Evolutionary conservation across 2,888 invertebrate genomes (phyloP).

Genomic region (Hoplodrina ambigua): DNA sequence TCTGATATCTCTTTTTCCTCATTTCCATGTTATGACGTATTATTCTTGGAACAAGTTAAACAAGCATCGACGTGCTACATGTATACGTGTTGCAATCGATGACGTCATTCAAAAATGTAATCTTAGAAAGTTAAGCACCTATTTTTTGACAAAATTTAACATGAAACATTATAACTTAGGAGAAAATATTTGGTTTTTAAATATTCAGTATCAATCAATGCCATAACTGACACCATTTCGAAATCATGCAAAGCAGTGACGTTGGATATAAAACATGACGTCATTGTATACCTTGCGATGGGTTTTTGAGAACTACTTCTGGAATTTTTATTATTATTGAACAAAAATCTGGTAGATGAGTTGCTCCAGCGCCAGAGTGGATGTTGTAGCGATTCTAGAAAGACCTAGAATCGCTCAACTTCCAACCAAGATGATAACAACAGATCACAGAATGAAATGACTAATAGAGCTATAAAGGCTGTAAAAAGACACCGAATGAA

Average conservation of each 20-base stretch:
- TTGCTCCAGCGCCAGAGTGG: not conserved
- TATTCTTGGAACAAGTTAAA: not conserved
- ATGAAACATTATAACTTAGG: conserved; percentile 19
- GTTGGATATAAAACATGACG: not conserved
- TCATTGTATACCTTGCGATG: not conserved
- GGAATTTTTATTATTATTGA: not conserved
- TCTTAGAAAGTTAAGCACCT: conserved; percentile 7
- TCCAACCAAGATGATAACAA: no score
- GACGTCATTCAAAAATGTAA: conserved; percentile 23
- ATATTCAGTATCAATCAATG: not conserved
- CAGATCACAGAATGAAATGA: no score
- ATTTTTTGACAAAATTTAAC: not conserved
- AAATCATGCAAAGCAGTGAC: not conserved
- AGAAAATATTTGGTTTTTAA: conserved; percentile 1
- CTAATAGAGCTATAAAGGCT: no score
- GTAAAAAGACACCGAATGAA: no score
- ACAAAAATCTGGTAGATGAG: no score
- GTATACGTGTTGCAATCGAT: conserved; percentile 30
- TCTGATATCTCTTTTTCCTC: not conserved
- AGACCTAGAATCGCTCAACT: not conserved
- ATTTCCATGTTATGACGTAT: not conserved
- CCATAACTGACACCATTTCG: not conserved
- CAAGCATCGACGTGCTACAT: not conserved
- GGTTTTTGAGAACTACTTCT: not conserved
- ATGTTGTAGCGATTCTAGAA: not conserved